Evolutionary conservation across 2,113 vertebrate species (phyloP), one percentile per base, ranked within the genome.

Genomic region (Paedocypris sp.): DNA sequence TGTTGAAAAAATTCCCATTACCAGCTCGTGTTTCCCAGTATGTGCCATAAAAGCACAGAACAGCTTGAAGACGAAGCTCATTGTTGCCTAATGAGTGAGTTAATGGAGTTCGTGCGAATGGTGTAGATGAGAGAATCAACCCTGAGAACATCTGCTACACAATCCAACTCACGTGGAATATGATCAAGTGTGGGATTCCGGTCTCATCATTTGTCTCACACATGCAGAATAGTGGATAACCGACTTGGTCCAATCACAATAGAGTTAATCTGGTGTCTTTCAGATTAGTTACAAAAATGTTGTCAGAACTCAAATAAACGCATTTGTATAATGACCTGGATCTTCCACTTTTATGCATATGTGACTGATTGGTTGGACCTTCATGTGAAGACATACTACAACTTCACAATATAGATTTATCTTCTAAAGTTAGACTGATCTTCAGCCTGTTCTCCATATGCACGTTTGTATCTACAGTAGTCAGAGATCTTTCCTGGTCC

Each of bases 401-500:
- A n/a, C n/a, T n/a, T n/a, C n/a, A n/a, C n/a, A n/a, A n/a, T n/a
- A n/a, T n/a, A n/a, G n/a, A n/a, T n/a, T n/a, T n/a, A n/a, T n/a
- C n/a, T n/a, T n/a, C n/a, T n/a, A n/a, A n/a, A n/a, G n/a, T n/a
- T n/a, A n/a, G n/a, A n/a, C n/a, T n/a, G n/a, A n/a, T n/a, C n/a
- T n/a, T n/a, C n/a, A n/a, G n/a, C n/a, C n/a, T n/a, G n/a, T n/a
- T n/a, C n/a, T n/a, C n/a, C n/a, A n/a, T n/a, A n/a, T n/a, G n/a
- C n/a, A n/a, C n/a, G n/a, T n/a, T n/a, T n/a, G n/a, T n/a, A n/a
- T n/a, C n/a, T n/a, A n/a, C n/a, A n/a, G n/a, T n/a, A n/a, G n/a
- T n/a, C n/a, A n/a, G n/a, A n/a, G n/a, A 26, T 18, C 53, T 19
- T 66, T 62, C 66, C 57, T 70, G 53, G 67, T 68, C 8, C 49